Base-by-base conservation (phyloP, 2,888 invertebrate species). In the Sturmia bella region DNA sequence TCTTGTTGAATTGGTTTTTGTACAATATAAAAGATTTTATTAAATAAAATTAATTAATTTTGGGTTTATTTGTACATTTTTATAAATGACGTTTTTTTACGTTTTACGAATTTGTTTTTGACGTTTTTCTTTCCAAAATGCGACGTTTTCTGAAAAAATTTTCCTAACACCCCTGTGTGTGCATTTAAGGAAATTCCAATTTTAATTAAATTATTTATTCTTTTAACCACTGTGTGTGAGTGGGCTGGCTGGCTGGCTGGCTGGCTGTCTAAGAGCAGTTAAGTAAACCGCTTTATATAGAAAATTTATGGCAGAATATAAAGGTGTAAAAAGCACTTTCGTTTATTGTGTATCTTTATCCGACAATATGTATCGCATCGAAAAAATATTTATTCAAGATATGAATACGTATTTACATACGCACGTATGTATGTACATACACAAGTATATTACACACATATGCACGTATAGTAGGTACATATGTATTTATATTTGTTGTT, bases 291-390 rank as follows among this genome's bases (percentile, higher is more conserved):
- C 63, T 63, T 63, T 69, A 72, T 37, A 64, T 50, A 50, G 21
- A 66, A 37, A 50, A 78, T 78, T 59, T 78, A 78, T 72, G 78
- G 45, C 66, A 61, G n/a, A 59, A 64, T 32, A 64, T 64, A 54
- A 61, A 69, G 61, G 45, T 69, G 61, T 76, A 69, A 69, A 69
- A 39, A 37, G 12, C 15, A 41, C 27, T 15, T 24, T 2, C 32
- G n/a, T 24, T 50, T n/a, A 41, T 13, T 27, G n/a, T 61, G 50
- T 19, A 27, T 52, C 12, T 24, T 45, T 45, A 17, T 1, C 21
- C n/a, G n/a, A 54, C 15, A 17, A 56, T 19, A 43, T 54, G 43
- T 45, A 17, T 41, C 61, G 59, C 69, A 76, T 69, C 41, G 21
- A 69, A 68, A 61, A 32, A 37, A 17, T 41, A 17, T 73, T 11